Evolutionary conservation across 2,113 vertebrate species (phyloP).

Genomic region (Thalassoma bifasciatum): DNA sequence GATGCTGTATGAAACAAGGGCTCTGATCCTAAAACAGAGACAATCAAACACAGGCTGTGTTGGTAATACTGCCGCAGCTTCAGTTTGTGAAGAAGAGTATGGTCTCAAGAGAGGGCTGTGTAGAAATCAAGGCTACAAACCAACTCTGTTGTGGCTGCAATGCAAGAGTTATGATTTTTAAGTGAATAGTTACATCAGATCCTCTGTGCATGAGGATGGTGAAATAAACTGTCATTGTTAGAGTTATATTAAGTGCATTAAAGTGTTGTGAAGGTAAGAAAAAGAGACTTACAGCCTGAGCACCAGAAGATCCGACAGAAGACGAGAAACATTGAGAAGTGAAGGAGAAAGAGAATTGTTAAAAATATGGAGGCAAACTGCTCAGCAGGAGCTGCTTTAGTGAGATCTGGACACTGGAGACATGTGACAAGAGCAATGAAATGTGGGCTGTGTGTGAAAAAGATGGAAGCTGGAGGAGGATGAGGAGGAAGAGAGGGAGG

Average conservation of each 20-base stretch:
- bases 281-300: slow-evolving; percentile 62
- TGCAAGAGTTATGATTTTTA: not conserved
- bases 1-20: slow-evolving; percentile 26
- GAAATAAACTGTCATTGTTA: not conserved
- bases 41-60: slow-evolving; percentile 4
- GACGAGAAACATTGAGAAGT: slow-evolving; percentile 22
- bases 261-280: slow-evolving; percentile 26
- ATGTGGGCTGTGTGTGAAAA: slow-evolving; percentile 32
- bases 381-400: not conserved
- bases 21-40: slow-evolving; percentile 33
- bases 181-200: slow-evolving; percentile 28
- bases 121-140: slow-evolving; percentile 29
- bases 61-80: slow-evolving; percentile 8
- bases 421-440: slow-evolving; percentile 20
- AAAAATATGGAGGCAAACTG: slow-evolving; percentile 10
- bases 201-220: not conserved
- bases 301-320: slow-evolving; percentile 48
- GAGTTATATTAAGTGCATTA: not conserved
- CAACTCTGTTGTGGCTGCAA: slow-evolving; percentile 40
- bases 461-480: slow-evolving; percentile 27
- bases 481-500: slow-evolving; percentile 22
- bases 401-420: slow-evolving; percentile 2
- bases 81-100: slow-evolving; percentile 12
- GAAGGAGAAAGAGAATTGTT: slow-evolving; percentile 39
- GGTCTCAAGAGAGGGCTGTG: slow-evolving; percentile 27